Conservation (phyloP, 1,140 invertebrate genomes). For the Pseudomyrmex concolor region DNA sequence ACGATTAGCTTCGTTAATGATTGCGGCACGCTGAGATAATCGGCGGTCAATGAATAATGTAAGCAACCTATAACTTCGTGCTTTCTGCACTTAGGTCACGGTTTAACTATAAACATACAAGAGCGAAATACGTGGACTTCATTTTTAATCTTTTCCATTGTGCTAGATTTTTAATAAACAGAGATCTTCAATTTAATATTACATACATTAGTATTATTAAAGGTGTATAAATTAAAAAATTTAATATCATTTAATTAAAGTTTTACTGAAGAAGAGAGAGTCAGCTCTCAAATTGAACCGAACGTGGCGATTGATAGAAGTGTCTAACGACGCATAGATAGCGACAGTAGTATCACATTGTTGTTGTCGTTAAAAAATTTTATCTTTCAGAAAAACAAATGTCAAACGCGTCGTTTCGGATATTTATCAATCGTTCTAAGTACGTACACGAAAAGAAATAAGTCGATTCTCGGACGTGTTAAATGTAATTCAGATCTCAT, state of each 20-base stretch:
- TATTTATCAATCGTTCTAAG: no score
- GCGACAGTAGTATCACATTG: no score
- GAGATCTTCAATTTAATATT: no score
- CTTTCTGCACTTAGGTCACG: slow-evolving; percentile 8
- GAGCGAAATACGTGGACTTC: not conserved
- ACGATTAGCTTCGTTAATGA: slow-evolving; percentile 44
- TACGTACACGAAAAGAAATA: not conserved
- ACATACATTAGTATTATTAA: no score
- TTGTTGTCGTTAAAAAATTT: no score
- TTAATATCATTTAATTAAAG: no score
- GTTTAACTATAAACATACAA: not conserved
- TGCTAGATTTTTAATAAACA: not conserved
- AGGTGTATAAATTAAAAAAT: no score
- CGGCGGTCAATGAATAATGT: slow-evolving; percentile 41
- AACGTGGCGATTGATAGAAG: not conserved
- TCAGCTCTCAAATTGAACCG: slow-evolving; percentile 12
- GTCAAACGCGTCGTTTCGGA: no score
- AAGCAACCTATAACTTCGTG: slow-evolving; percentile 5
- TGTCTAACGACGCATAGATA: no score
- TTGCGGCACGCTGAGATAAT: not conserved
- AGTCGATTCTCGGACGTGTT: not conserved
- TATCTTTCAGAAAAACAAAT: no score
- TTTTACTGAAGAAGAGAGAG: not conserved
- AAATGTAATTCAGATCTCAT: not conserved
- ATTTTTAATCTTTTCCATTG: not conserved